Conservation (phyloP, 2,797 vertebrate genomes). For the Myotis vivesi region DNA sequence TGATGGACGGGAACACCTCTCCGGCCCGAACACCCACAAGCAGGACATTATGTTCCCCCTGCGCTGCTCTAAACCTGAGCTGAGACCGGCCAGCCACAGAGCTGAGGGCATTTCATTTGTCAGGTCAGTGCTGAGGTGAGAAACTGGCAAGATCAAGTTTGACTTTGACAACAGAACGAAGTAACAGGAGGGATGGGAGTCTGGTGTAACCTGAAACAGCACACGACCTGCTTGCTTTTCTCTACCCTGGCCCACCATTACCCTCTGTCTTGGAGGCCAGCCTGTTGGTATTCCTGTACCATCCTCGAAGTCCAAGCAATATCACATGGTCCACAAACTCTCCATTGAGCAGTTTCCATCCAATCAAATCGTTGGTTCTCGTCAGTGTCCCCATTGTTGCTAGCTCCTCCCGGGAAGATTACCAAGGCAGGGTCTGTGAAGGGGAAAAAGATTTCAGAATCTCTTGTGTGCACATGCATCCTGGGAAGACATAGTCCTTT, state of each 20-base stretch:
- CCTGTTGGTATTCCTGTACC: not conserved
- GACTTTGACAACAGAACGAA: not conserved
- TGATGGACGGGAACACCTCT: not conserved
- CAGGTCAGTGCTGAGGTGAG: not conserved
- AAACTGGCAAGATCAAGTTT: not conserved
- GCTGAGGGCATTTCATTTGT: not conserved
- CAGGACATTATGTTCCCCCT: not conserved
- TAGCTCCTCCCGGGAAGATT: not conserved
- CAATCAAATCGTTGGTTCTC: not conserved
- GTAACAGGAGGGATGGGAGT: not conserved
- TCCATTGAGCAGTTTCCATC: not conserved
- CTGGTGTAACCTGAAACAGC: not conserved
- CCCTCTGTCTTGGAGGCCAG: not conserved
- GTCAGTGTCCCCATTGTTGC: not conserved
- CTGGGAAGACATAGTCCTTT: not conserved
- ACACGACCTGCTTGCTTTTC: not conserved
- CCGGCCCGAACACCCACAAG: not conserved
- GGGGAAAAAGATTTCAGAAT: conserved; percentile 25
- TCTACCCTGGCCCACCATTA: not conserved
- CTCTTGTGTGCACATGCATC: not conserved
- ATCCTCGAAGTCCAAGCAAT: not conserved
- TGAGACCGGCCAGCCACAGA: not conserved
- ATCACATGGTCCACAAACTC: not conserved
- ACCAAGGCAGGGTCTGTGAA: conserved; percentile 39
- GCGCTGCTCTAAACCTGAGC: not conserved